These are phyloP conservation scores for Argyresthia albistria DNA, from an alignment of 2,888 invertebrate species.

Conservation along the genomic window DNA sequence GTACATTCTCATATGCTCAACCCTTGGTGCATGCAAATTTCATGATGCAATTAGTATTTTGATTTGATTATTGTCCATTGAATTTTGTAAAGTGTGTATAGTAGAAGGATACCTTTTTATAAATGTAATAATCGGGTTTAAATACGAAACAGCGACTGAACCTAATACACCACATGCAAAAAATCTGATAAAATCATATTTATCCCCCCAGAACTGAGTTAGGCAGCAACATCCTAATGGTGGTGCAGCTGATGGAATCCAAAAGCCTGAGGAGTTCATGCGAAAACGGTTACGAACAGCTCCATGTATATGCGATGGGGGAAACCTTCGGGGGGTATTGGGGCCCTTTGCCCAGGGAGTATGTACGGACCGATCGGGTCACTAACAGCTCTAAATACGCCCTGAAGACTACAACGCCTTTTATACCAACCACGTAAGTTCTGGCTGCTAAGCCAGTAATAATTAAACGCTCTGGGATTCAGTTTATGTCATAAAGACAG, in stretches of 20 bases:
- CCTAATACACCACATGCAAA: too few relatives aligned
- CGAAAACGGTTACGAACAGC: conserved; percentile 24
- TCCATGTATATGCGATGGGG: conserved; percentile 44
- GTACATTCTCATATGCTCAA: too few relatives aligned
- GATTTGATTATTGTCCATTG: too few relatives aligned
- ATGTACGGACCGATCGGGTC: neutral
- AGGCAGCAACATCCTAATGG: conserved; percentile 47
- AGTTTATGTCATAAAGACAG: too few relatives aligned
- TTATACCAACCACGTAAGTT: neutral
- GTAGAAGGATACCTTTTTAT: too few relatives aligned
- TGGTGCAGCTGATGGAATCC: conserved; percentile 28
- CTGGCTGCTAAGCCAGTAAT: too few relatives aligned
- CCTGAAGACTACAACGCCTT: neutral
- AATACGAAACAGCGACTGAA: too few relatives aligned
- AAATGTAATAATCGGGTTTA: too few relatives aligned
- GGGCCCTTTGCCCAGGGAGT: conserved; percentile 22
- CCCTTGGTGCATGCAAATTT: too few relatives aligned
- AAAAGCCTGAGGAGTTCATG: conserved; percentile 25
- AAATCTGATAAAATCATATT: neutral
- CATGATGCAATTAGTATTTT: too few relatives aligned
- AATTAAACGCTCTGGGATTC: too few relatives aligned
- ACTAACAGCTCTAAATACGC: neutral
- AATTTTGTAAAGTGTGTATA: too few relatives aligned
- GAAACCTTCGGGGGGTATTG: conserved; percentile 60
- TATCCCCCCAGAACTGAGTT: conserved; percentile 35